phyloP scores from a whole-genome alignment of 1,140 invertebrate genomes.

The Chymomyza costata region DNA sequence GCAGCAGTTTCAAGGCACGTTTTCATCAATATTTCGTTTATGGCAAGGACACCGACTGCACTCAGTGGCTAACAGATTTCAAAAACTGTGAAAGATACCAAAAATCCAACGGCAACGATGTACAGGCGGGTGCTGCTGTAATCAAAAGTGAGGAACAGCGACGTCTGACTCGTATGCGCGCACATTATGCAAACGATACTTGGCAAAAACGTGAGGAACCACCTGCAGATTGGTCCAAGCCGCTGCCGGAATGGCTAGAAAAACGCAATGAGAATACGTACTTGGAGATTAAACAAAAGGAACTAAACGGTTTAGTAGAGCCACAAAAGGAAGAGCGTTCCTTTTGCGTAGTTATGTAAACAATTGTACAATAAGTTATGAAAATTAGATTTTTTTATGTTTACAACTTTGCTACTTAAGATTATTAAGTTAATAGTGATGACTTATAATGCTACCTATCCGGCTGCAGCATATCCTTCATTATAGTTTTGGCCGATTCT shows the following conservation, averaged over 20 bases:
- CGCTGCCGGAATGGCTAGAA: slow-evolving; percentile 84
- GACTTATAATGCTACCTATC: neutral
- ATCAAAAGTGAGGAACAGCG: slow-evolving; percentile 84
- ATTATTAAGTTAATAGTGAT: too few relatives aligned
- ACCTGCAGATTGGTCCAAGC: slow-evolving; percentile 86
- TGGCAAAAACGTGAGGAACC: slow-evolving; percentile 86
- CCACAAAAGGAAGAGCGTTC: slow-evolving; percentile 34
- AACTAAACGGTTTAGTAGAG: slow-evolving; percentile 76
- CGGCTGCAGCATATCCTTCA: slow-evolving; percentile 34
- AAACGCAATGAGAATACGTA: slow-evolving; percentile 82
- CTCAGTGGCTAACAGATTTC: slow-evolving; percentile 86
- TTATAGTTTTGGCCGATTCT: slow-evolving; percentile 43
- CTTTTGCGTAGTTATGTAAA: slow-evolving; percentile 55
- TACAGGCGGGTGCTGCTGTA: slow-evolving; percentile 79
- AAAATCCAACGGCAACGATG: slow-evolving; percentile 77
- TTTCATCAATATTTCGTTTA: slow-evolving; percentile 91
- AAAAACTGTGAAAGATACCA: slow-evolving; percentile 84
- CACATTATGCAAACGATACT: slow-evolving; percentile 84
- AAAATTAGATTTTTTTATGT: too few relatives aligned
- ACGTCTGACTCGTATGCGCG: slow-evolving; percentile 78
- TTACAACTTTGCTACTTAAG: too few relatives aligned
- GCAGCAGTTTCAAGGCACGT: slow-evolving; percentile 82
- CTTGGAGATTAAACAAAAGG: slow-evolving; percentile 80
- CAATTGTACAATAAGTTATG: neutral
- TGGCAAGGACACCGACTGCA: slow-evolving; percentile 84